Base-by-base conservation (phyloP, 2,113 vertebrate genomes). In the Maylandia zebra region DNA sequence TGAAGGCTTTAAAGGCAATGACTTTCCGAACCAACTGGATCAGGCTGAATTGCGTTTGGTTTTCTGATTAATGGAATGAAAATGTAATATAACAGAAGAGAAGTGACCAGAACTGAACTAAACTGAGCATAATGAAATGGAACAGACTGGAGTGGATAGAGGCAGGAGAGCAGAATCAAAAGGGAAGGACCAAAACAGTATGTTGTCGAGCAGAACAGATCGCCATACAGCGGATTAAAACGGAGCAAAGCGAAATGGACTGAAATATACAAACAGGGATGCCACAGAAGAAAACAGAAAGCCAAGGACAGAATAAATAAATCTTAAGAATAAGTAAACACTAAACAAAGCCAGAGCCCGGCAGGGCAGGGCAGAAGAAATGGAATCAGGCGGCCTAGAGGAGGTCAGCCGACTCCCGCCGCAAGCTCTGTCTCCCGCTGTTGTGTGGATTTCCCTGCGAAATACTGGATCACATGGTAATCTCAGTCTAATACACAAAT, bases 401-500 rank as follows among this genome's bases (percentile, higher is more conserved):
- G 82, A 87, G 90, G 94, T 92, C 93, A 91, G 55, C 8, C 5
- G 66, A 86, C 80, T 89, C 86, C 79, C 3, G 24, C 81, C 2
- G 34, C 64, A 43, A 82, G 69, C 82, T 34, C 74, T 59, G 57
- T 59, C 55, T 86, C 81, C 56, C 11, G 48, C 74, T 48, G 61
- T 66, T 82, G 86, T 50, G 87, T 87, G 89, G 92, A 85, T 93
- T 91, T 92, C 55, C 81, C 83, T 84, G 83, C 4, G 22, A 94
- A 93, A 88, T 12, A n/a, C 81, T 88, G 90, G 93, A 95, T 94
- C 94, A 87, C 91, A 89, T 89, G 41, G 57, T 93, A 93, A 93
- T 95, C 93, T 95, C 91, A 88, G 86, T 95, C 94, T 94, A 94
- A 93, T 92, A 92, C 93, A 92, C 91, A 95, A 95, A 95, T 95